These are phyloP conservation scores for Atlantisia rogersi DNA, from an alignment of 2,113 vertebrate genomes.

Conservation along the genomic window DNA sequence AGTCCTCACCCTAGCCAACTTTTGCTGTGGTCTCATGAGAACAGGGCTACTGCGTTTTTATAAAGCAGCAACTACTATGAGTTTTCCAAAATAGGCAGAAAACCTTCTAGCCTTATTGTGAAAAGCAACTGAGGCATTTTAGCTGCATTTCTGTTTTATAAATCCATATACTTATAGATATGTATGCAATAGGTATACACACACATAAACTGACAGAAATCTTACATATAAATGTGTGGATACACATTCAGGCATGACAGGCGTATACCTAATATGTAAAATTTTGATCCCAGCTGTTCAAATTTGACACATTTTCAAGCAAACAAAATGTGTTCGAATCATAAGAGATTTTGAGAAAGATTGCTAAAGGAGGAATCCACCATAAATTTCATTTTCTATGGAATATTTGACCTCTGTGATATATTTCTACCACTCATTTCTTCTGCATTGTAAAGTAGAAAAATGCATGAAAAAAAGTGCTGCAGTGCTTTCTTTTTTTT, in stretches of 20 bases:
- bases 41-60: not conserved
- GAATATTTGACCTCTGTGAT: not conserved
- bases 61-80: not conserved
- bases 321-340: not conserved
- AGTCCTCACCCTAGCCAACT: not conserved
- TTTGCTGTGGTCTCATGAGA: not conserved
- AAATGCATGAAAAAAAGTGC: not conserved
- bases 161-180: not conserved
- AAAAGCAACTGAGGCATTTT: not conserved
- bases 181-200: not conserved
- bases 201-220: not conserved
- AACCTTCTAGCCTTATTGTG: not conserved
- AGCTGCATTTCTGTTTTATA: not conserved
- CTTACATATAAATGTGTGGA: not conserved
- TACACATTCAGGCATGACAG: not conserved
- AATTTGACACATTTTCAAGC: not conserved
- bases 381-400: not conserved
- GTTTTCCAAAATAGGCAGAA: not conserved
- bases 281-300: not conserved
- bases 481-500: not conserved
- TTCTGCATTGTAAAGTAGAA: not conserved
- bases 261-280: not conserved
- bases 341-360: not conserved
- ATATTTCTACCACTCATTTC: not conserved
- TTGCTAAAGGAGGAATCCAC: not conserved